Evolutionary conservation across 1,140 invertebrate species (phyloP), one percentile per base, ranked within the genome.

Genomic region (Drosophila oshimai): DNA sequence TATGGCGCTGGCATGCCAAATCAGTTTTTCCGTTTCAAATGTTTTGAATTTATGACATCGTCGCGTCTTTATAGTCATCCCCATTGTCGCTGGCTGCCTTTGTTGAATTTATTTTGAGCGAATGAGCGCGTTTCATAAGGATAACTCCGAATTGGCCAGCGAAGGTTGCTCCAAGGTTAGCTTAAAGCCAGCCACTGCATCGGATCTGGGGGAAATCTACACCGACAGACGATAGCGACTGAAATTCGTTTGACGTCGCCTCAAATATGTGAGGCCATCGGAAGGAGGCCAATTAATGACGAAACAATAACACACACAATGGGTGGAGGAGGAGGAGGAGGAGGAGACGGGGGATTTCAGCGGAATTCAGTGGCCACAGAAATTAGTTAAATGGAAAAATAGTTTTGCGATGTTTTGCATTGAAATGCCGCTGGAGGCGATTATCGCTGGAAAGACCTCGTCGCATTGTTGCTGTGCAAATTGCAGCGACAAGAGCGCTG

Each of bases 311-410:
- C 54, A 39, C 10, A 42, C 57, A 31, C 57, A 60, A 60, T 62
- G 58, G 50, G 57, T 36, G 39, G 72, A n/a, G n/a, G n/a, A n/a
- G n/a, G n/a, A n/a, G n/a, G n/a, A n/a, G n/a, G n/a, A n/a, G n/a
- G n/a, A n/a, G n/a, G n/a, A n/a, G n/a, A n/a, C n/a, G n/a, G n/a
- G n/a, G n/a, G n/a, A n/a, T n/a, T n/a, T n/a, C 62, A 68, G 60
- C 60, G 39, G 50, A 79, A 79, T 74, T 74, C 65, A 53, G 54
- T 44, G 54, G 61, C 74, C 62, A 64, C 76, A 74, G 45, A 87
- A 84, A 86, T 86, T 80, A 86, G 81, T 76, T 87, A 81, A 87
- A 81, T 87, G 81, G 83, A 87, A 87, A 87, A 87, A 87, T 87
- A 81, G 80, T 86, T 87, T 74, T 62, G 70, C 70, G 54, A 54